These are phyloP conservation scores for Tricholaema leucomelas DNA, from an alignment of 2,113 vertebrate genomes.

Conservation along the genomic window DNA sequence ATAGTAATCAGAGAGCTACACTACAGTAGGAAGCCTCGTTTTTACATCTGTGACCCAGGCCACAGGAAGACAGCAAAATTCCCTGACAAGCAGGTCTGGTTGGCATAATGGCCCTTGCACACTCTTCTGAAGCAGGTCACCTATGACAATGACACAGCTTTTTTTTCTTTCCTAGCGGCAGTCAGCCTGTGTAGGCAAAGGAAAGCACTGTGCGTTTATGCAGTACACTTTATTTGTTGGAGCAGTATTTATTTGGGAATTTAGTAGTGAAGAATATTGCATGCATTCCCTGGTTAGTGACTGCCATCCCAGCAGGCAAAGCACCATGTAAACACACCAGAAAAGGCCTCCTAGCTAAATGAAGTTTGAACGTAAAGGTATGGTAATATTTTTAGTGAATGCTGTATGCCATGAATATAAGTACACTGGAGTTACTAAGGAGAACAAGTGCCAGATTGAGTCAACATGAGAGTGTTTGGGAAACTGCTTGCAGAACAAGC, in stretches of 20 bases:
- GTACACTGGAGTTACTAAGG: neutral
- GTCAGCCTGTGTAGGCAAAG: neutral
- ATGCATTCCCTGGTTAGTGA: neutral
- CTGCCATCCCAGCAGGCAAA: neutral
- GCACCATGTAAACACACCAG: neutral
- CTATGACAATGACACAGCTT: too few species aligned
- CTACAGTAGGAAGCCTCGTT: too few species aligned
- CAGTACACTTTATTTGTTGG: neutral
- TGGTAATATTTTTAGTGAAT: neutral
- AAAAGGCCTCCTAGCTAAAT: neutral
- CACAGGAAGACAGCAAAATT: too few species aligned
- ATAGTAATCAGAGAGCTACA: too few species aligned
- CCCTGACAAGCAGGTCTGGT: too few species aligned
- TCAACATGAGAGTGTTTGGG: neutral
- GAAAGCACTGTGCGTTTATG: neutral
- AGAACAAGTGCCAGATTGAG: neutral
- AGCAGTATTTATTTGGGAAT: neutral
- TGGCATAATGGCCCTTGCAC: too few species aligned
- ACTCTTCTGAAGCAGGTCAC: too few species aligned
- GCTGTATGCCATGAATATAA: neutral
- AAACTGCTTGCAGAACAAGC: neutral
- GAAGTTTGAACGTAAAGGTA: neutral
- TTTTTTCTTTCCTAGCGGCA: neutral
- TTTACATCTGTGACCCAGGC: too few species aligned
- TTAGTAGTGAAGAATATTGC: neutral